These are phyloP conservation scores for Ips nitidus DNA, from an alignment of 1,140 invertebrate species.

Conservation along the genomic window DNA sequence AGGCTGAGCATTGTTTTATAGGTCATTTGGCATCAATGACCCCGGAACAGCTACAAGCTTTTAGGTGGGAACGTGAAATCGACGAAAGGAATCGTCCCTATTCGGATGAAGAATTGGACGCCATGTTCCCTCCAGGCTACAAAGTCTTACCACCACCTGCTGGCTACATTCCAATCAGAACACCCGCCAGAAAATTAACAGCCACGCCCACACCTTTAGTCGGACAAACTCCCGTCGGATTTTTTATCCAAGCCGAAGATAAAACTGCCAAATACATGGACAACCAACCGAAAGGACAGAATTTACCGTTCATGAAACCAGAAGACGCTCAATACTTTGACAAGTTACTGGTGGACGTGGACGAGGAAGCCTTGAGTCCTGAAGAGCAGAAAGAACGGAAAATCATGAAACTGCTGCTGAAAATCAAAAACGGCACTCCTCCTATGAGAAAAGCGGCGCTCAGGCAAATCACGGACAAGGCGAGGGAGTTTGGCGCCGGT, in stretches of 20 bases:
- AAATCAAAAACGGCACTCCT: conserved; percentile 99
- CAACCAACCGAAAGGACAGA: conserved; percentile 90
- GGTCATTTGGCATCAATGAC: conserved; percentile 96
- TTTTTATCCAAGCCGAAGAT: conserved; percentile 93
- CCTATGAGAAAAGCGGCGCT: conserved; percentile 98
- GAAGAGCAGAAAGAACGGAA: conserved; percentile 98
- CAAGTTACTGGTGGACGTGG: conserved; percentile 95
- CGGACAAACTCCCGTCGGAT: conserved; percentile 78
- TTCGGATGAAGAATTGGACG: conserved; percentile 95
- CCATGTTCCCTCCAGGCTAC: conserved; percentile 97
- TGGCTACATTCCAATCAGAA: conserved; percentile 95
- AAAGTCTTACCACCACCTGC: conserved; percentile 96
- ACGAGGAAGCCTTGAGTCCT: conserved; percentile 92
- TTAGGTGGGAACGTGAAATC: conserved; percentile 98
- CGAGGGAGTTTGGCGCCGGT: conserved; percentile 96
- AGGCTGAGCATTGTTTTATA: background rate
- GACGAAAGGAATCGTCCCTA: conserved; percentile 96
- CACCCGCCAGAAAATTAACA: conserved; percentile 94
- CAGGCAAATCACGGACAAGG: conserved; percentile 98
- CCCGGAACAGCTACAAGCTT: conserved; percentile 97
- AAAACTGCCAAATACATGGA: conserved; percentile 87
- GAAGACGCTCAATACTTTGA: conserved; percentile 99
- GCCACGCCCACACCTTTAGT: conserved; percentile 97
- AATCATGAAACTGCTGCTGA: conserved; percentile 97
- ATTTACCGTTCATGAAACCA: conserved; percentile 98